These are phyloP conservation scores for Ginglymostoma cirratum DNA, from an alignment of 2,113 vertebrate species.

Conservation along the genomic window DNA sequence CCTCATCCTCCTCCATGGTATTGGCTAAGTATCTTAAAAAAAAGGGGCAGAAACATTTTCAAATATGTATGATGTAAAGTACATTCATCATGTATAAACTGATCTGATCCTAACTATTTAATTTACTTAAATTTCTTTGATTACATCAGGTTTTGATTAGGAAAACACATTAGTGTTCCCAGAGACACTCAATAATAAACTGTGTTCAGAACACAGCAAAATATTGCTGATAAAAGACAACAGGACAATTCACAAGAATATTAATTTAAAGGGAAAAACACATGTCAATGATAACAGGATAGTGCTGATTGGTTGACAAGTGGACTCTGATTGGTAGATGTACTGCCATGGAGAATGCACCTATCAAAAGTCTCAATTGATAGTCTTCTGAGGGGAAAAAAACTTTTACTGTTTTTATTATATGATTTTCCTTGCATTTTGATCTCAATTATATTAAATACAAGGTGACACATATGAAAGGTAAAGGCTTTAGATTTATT, in stretches of 20 bases:
- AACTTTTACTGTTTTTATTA: background rate
- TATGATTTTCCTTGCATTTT: background rate
- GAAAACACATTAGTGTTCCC: background rate
- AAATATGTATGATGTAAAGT: background rate
- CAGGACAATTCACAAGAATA: too few relatives aligned
- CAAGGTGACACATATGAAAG: background rate
- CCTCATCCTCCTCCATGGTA: slow-evolving; percentile 93
- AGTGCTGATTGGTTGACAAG: too few relatives aligned
- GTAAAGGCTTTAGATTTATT: background rate
- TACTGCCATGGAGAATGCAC: too few relatives aligned
- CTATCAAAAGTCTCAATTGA: background rate
- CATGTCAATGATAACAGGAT: too few relatives aligned
- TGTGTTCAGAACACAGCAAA: background rate
- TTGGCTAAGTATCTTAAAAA: slow-evolving; percentile 82
- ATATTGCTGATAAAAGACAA: too few relatives aligned
- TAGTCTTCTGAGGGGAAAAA: background rate
- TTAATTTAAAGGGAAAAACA: too few relatives aligned
- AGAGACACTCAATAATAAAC: background rate
- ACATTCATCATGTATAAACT: background rate
- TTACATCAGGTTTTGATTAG: background rate
- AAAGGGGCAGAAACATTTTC: slow-evolving; percentile 6
- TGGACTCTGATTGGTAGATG: too few relatives aligned
- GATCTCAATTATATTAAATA: background rate
- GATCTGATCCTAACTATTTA: background rate
- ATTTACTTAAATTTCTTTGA: background rate